Evolutionary conservation across 2,888 invertebrate species (phyloP).

Genomic region (Pterobdella sp.): DNA sequence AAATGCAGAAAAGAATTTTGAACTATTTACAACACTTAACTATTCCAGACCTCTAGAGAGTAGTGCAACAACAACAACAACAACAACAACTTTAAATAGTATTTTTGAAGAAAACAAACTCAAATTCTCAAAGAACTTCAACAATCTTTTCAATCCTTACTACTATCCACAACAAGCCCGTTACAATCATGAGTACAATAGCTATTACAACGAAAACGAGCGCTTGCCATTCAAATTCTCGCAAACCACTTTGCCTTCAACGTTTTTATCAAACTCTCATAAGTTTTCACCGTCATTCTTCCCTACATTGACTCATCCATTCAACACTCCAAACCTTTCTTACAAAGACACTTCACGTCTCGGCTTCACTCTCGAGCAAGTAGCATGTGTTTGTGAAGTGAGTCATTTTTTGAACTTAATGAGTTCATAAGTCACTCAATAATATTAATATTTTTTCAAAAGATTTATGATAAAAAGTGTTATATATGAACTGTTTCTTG

Average conservation of each 20-base stretch:
- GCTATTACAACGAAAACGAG: constrained; percentile 3
- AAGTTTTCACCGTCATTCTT: constrained; percentile 8
- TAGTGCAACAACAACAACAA: background rate
- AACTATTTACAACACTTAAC: no score
- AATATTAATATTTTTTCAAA: background rate
- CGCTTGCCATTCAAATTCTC: background rate
- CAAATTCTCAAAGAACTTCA: background rate
- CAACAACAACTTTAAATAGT: background rate
- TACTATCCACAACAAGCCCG: background rate
- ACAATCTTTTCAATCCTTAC: background rate
- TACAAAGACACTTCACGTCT: constrained; percentile 32
- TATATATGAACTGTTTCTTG: no score
- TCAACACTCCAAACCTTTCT: background rate
- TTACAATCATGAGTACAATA: background rate
- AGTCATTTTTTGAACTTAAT: background rate
- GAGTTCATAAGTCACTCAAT: background rate
- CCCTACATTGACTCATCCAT: constrained; percentile 2
- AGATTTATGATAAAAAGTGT: background rate
- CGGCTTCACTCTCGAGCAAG: constrained; percentile 92
- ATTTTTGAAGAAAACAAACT: background rate
- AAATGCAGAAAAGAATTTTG: no score
- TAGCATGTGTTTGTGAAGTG: constrained; percentile 97
- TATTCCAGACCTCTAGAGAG: no score
- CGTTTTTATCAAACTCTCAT: background rate
- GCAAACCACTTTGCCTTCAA: background rate